Base-by-base conservation (phyloP, 2,888 invertebrate species). In the Caenorhabditis wallacei region DNA sequence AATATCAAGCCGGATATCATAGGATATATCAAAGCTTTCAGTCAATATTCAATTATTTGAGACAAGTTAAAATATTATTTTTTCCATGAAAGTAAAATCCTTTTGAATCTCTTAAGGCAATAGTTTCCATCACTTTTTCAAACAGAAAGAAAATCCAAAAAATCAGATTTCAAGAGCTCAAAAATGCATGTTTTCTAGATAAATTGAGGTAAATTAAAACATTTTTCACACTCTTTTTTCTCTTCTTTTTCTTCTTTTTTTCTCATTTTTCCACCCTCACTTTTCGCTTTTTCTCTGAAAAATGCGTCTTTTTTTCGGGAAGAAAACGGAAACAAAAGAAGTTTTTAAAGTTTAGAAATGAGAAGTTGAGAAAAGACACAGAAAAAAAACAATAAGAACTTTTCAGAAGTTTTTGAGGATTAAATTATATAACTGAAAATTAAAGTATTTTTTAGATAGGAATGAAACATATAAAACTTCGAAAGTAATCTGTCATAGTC, bases 121-220 rank as follows among this genome's bases (percentile, higher is more conserved):
- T n/a, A n/a, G n/a, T n/a, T n/a, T n/a, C n/a, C n/a, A n/a, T n/a
- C n/a, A n/a, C n/a, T n/a, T n/a, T n/a, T n/a, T n/a, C n/a, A n/a
- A n/a, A n/a, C n/a, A n/a, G n/a, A n/a, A n/a, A n/a, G n/a, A n/a
- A n/a, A n/a, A n/a, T n/a, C n/a, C n/a, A n/a, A n/a, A n/a, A n/a
- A n/a, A n/a, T n/a, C n/a, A n/a, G n/a, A n/a, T n/a, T n/a, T n/a
- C n/a, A n/a, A n/a, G n/a, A n/a, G n/a, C n/a, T n/a, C n/a, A n/a
- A n/a, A n/a, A n/a, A n/a, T n/a, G n/a, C 22, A 40, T 69, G 56
- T 69, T 56, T 56, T 56, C 54, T 22, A 51, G 22, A 63, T 63
- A 37, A 71, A 71, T 61, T 48, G 72, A 37, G 63, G 40, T 59
- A 72, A 72, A 72, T 53, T 72, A 40, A 63, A 61, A 72, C 51